Conservation (phyloP, 1,140 invertebrate species). For the Diprion similis region DNA sequence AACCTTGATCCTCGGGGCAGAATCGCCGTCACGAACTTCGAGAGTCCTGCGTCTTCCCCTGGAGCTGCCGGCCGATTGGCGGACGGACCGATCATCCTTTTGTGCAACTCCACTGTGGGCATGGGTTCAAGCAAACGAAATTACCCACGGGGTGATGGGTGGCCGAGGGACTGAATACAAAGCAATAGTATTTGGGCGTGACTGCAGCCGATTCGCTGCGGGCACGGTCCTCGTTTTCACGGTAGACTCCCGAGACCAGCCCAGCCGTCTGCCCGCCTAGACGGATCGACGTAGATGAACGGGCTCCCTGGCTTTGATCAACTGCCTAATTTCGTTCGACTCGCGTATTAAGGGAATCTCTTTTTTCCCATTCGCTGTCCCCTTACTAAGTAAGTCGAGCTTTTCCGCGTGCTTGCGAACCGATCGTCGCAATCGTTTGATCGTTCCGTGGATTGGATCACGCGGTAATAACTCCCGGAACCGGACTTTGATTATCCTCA, state of each 20-base stretch:
- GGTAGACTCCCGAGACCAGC: conserved; percentile 1
- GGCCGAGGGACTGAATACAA: conserved; percentile 45
- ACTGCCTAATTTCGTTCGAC: conserved; percentile 2
- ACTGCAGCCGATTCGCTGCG: conserved; percentile 52
- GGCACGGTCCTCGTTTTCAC: conserved; percentile 28
- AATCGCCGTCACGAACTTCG: conserved; percentile 47
- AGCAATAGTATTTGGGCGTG: conserved; percentile 55
- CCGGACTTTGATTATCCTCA: too few species aligned
- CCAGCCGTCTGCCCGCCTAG: not conserved
- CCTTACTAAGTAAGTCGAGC: not conserved
- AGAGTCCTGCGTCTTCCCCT: conserved; percentile 30
- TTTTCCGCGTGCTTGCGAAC: not conserved
- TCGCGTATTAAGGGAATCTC: not conserved
- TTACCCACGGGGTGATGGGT: conserved; percentile 39
- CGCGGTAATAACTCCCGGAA: too few species aligned
- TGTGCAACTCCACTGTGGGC: conserved; percentile 48
- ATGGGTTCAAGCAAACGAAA: conserved; percentile 55
- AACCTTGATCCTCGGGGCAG: conserved; percentile 49
- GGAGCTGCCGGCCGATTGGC: conserved; percentile 49
- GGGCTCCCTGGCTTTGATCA: not conserved
- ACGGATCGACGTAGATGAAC: not conserved
- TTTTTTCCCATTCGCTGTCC: too few species aligned
- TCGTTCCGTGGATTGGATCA: too few species aligned
- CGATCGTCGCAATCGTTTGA: too few species aligned
- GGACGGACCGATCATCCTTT: conserved; percentile 47